Evolutionary conservation across 2,113 vertebrate species (phyloP), one percentile per base, ranked within the genome.

Genomic region (Callaeas wilsoni): DNA sequence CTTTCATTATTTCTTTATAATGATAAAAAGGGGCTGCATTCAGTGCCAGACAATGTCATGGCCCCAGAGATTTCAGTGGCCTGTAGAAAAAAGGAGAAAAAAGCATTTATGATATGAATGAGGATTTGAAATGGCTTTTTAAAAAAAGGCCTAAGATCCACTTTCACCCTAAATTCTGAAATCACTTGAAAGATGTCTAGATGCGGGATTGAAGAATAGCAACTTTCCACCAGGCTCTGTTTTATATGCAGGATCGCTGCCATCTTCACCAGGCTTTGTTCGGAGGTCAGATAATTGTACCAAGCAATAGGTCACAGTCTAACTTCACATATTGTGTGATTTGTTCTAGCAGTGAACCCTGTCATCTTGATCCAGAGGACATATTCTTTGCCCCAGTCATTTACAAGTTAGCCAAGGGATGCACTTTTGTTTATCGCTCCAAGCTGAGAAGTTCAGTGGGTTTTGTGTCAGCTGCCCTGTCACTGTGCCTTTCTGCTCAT

Each of bases 1-100:
- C 95, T 97, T 96, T 97, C 95, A 95, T 97, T 97, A 95, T 96
- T 96, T 97, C 97, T 96, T 96, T 97, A 94, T 92, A 96, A 96
- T 96, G 96, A 96, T 97, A 96, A 96, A 96, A 96, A 96, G 96
- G 95, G 94, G 92, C 94, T 96, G 94, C 83, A 96, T 97, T 97
- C 94, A 96, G 92, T 96, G 92, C 94, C 94, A 94, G 96, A 96
- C 94, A 97, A 96, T 96, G 92, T 94, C 94, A 94, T 95, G 94
- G 96, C 95, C 94, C 95, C 82, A 94, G 96, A 94, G 56, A 55
- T 90, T 94, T 93, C 85, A 84, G 52, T 88, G 94, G 91, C 70
- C 89, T 80, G 89, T 89, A 75, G 60, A 89, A 76, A 76, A 87
- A 86, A 69, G 81, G 64, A 73, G 79, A 96, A 80, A 90, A 95